Evolutionary conservation across 2,113 vertebrate genomes (phyloP).

Genomic region (Orycteropus afer): DNA sequence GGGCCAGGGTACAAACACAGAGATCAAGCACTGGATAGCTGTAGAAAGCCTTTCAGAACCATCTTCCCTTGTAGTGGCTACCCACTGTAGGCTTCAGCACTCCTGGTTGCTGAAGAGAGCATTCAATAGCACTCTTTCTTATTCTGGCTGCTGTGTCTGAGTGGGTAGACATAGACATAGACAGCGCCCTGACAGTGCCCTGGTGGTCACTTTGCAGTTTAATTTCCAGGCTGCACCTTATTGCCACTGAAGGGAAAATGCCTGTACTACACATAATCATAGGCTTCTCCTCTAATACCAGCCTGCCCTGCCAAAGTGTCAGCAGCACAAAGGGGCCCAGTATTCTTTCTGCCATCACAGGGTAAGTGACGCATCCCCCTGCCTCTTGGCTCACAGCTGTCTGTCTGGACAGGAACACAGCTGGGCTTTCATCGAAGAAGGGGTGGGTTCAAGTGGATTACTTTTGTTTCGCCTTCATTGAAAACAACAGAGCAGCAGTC

Average conservation of each 20-base stretch:
- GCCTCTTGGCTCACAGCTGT: neutral
- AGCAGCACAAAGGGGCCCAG: constrained; percentile 14
- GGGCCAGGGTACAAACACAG: neutral
- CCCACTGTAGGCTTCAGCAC: neutral
- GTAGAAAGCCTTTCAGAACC: neutral
- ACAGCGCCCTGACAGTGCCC: fast-evolving
- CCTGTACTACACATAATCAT: constrained; percentile 26
- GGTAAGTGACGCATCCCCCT: neutral
- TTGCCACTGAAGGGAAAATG: constrained; percentile 2
- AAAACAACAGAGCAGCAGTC: constrained; percentile 18
- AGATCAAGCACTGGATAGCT: neutral
- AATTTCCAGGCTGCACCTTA: neutral
- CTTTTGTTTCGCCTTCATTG: constrained; percentile 38
- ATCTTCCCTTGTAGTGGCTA: neutral
- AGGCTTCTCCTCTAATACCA: constrained; percentile 48
- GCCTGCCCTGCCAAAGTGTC: constrained; percentile 37
- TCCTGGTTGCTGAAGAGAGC: neutral
- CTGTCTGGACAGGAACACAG: constrained; percentile 24
- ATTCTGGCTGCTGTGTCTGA: fast-evolving
- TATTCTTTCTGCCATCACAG: neutral
- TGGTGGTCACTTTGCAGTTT: neutral
- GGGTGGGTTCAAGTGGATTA: constrained; percentile 16
- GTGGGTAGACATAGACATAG: fast-evolving
- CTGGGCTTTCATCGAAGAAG: constrained; percentile 27
- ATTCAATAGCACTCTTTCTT: neutral